Percentiles rank a stretch among this genome's conserved stretches.
phyloP scores from a whole-genome alignment of 2,113 vertebrate genomes.

The Scatophagus argus region DNA sequence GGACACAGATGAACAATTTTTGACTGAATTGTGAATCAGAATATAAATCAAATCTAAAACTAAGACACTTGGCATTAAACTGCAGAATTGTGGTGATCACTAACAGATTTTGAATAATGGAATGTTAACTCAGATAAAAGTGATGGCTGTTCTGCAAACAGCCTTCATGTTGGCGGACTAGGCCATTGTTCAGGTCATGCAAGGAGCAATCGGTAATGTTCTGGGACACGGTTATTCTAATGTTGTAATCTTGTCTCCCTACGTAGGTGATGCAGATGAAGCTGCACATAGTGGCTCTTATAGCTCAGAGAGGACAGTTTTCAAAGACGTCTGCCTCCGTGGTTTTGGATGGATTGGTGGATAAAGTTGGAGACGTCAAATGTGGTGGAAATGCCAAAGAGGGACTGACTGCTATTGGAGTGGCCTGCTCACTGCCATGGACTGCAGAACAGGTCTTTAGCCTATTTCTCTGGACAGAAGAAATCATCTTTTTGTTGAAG shows the following conservation, averaged over 20 bases:
- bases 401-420: constrained; percentile 93
- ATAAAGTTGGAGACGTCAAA: constrained; percentile 97
- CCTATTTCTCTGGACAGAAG: not conserved
- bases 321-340: constrained; percentile 94
- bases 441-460: constrained; percentile 93
- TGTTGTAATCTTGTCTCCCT: not conserved
- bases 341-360: constrained; percentile 94
- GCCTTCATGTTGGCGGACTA: not conserved
- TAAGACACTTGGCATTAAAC: not conserved
- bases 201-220: not conserved
- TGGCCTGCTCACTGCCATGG: constrained; percentile 93
- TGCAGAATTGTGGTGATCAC: not conserved
- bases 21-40: too few species aligned
- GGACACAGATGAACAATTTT: too few species aligned
- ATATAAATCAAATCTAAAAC: too few species aligned
- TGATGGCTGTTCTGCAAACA: not conserved
- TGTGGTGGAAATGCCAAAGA: constrained; percentile 96
- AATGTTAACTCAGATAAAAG: not conserved
- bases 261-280: constrained; percentile 98
- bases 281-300: constrained; percentile 91
- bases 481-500: not conserved
- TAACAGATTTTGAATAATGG: not conserved
- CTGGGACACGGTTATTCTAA: not conserved
- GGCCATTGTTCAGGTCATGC: not conserved
- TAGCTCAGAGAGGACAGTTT: constrained; percentile 94